Evolutionary conservation across 2,888 invertebrate species (phyloP), one percentile per base, ranked within the genome.

Genomic region (Troides oblongomaculatus): DNA sequence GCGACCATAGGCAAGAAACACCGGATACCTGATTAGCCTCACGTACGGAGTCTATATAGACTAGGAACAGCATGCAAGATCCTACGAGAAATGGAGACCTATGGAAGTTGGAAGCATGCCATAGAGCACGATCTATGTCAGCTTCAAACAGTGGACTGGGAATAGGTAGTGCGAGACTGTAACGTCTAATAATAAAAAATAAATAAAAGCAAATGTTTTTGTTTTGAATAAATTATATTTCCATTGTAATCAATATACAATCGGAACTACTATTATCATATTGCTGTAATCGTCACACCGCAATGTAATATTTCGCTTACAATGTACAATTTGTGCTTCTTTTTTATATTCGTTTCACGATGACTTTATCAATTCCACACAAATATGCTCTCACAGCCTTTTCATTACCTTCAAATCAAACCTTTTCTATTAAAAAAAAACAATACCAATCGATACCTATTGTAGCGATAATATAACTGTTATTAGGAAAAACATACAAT

Each of bases 211-310:
- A 76, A 76, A 59, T 66, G 71, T 71, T 73, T 66, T 72, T 77
- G 82, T 78, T 81, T 85, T 84, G 86, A 91, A 91, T 92, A 91
- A 92, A 88, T 92, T 92, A 91, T 91, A 91, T 90, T 89, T 88
- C 84, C 89, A 84, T 86, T 85, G 85, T 85, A 81, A 81, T 88
- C 86, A 85, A 85, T 81, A 81, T 88, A 89, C 85, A 88, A 88
- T 90, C 83, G 73, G 76, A 74, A 71, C 74, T 76, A 85, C 87
- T 70, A 36, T 59, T 82, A 84, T 84, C 80, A 79, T 82, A 86
- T 85, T 85, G 82, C 85, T 84, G 83, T 87, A 82, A 86, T 87
- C 83, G 90, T 90, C 91, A 90, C 86, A 83, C 87, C 85, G 88
- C 86, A 88, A 90, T 86, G 87, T 83, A 39, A 50, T 86, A 79